A percentile compares a stretch with the other conserved stretches of the same genome.
Evolutionary conservation across 2,797 vertebrate genomes (phyloP).

Genomic region (Alfaro cultratus): DNA sequence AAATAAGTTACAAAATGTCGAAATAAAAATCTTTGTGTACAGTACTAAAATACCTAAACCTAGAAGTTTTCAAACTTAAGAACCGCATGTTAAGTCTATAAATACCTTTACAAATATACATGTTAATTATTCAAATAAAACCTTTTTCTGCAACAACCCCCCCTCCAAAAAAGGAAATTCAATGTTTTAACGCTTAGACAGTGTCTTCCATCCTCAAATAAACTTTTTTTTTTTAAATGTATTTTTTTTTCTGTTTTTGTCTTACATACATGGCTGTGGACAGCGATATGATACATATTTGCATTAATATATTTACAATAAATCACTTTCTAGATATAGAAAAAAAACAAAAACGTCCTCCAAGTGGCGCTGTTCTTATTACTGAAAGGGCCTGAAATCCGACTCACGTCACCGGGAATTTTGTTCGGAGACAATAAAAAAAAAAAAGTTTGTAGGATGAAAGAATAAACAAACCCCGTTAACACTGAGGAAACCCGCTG

Average conservation of each 20-base stretch:
- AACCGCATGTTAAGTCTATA: slow-evolving; percentile 91
- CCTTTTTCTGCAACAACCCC: slow-evolving; percentile 83
- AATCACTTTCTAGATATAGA: slow-evolving; percentile 85
- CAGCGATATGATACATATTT: slow-evolving; percentile 84
- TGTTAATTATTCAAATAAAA: slow-evolving; percentile 89
- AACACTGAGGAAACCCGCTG: slow-evolving; percentile 19
- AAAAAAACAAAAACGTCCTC: slow-evolving; percentile 53
- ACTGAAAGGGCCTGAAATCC: slow-evolving; percentile 67
- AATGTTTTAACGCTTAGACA: slow-evolving; percentile 84
- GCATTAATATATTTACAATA: slow-evolving; percentile 93
- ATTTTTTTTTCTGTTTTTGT: slow-evolving; percentile 64
- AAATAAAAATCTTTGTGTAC: slow-evolving; percentile 84
- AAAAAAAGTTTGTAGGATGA: slow-evolving; percentile 23
- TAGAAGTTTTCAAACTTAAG: slow-evolving; percentile 82
- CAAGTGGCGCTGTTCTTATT: slow-evolving; percentile 47
- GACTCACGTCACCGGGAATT: slow-evolving; percentile 37
- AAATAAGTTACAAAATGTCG: slow-evolving; percentile 91
- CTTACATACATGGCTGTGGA: slow-evolving; percentile 76
- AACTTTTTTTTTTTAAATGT: slow-evolving; percentile 34
- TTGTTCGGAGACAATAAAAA: slow-evolving; percentile 29
- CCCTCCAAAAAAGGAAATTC: slow-evolving; percentile 73
- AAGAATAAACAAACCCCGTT: not conserved
- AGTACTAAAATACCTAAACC: slow-evolving; percentile 85
- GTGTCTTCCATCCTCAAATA: slow-evolving; percentile 84
- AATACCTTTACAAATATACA: slow-evolving; percentile 99